Base-by-base conservation (phyloP, 2,888 invertebrate species). In the Phlogophora meticulosa region DNA sequence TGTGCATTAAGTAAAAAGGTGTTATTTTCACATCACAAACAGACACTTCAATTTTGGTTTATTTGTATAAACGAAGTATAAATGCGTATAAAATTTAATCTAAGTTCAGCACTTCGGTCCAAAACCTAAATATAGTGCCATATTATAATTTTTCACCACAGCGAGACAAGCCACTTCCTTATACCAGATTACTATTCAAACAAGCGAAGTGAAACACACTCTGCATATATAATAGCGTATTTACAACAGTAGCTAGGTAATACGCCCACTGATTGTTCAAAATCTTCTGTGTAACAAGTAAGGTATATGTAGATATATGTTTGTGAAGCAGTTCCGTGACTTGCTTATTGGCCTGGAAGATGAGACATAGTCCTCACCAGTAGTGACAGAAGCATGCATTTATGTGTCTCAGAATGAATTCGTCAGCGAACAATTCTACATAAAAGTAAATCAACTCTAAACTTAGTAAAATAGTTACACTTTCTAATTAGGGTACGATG, bases 151-250 rank as follows among this genome's bases (percentile, higher is more conserved):
- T 72, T 42, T 10, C 11, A 11, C 34, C 28, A 56, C 57, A 52
- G 49, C 22, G 56, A 53, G 57, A 42, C 42, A 22, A 46, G 40
- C 59, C 45, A 64, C 55, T 57, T 66, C 59, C 61, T 61, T 61
- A 68, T 15, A 64, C 61, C 60, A 74, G 65, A 82, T 88, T 85
- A 85, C 75, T 86, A 87, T 86, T 87, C 87, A 77, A n/a, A 77
- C 79, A 66, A 72, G 78, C 83, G 75, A 72, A 62, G 69, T 75
- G 78, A 36, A 66, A 71, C 74, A 56, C 67, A 59, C 66, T 74
- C 72, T 81, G 84, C 83, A 85, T 84, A 85, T 87, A 84, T 87
- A 87, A 82, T 67, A 62, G 75, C 72, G 80, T 88, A 87, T 89
- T 87, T 87, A 87, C 86, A 83, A 74, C 36, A 22, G 59, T 75